Evolutionary conservation across 2,888 invertebrate genomes (phyloP).

Genomic region (Drosophila putrida): DNA sequence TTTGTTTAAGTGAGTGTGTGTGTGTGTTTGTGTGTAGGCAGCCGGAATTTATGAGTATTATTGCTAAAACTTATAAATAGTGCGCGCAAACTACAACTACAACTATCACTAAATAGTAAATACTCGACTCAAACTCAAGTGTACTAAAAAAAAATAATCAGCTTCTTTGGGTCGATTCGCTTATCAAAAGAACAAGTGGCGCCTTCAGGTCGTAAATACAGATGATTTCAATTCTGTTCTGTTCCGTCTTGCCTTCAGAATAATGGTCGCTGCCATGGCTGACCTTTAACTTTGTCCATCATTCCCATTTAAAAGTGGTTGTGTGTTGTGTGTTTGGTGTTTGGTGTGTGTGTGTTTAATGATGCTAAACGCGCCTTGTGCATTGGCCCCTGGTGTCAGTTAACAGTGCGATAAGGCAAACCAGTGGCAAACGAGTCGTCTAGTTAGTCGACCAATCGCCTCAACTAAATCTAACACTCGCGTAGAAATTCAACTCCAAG

Average conservation of each 20-base stretch:
- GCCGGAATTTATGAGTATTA: conserved; percentile 47
- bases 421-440: conserved; percentile 62
- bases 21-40: conserved; percentile 18
- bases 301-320: neutral
- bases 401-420: conserved; percentile 75
- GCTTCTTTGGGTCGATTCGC: conserved; percentile 3
- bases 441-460: conserved; percentile 27
- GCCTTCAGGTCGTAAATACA: conserved; percentile 5
- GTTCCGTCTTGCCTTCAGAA: conserved; percentile 47
- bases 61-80: conserved; percentile 42
- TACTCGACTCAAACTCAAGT: neutral
- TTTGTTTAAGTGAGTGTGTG: conserved; percentile 11
- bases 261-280: conserved; percentile 21
- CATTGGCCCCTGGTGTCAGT: conserved; percentile 61
- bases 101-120: conserved; percentile 7
- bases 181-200: conserved; percentile 36
- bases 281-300: conserved; percentile 64
- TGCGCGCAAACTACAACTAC: conserved; percentile 40
- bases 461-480: conserved; percentile 13
- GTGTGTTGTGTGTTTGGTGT: conserved; percentile 7
- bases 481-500: neutral
- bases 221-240: conserved; percentile 11
- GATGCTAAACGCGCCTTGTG: conserved; percentile 60
- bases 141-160: neutral
- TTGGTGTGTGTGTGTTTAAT: conserved; percentile 39